These are phyloP conservation scores for Machimus atricapillus DNA, from an alignment of 2,888 invertebrate genomes.

Conservation along the genomic window DNA sequence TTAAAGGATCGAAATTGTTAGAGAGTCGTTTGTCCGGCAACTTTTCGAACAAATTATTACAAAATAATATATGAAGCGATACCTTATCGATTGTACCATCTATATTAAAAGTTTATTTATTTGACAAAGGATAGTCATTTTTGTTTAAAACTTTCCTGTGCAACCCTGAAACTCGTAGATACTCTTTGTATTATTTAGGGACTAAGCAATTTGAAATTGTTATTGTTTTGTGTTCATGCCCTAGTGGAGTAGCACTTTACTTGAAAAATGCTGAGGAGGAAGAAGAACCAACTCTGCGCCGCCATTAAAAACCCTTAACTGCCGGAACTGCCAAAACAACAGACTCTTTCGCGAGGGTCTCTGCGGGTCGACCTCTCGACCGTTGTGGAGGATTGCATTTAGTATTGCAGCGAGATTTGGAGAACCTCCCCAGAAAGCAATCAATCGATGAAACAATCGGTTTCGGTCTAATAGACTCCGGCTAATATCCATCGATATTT, in stretches of 20 bases:
- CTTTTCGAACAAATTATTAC: no score
- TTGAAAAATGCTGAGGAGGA: not conserved
- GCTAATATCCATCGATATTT: slow-evolving; percentile 2
- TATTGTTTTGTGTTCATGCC: no score
- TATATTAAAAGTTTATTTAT: no score
- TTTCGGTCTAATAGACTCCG: slow-evolving; percentile 23
- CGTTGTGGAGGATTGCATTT: not conserved
- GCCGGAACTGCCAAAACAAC: not conserved
- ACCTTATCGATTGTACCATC: no score
- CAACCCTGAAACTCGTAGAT: no score
- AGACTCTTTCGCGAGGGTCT: not conserved
- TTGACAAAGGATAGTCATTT: no score
- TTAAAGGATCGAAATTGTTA: no score
- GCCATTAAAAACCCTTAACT: not conserved
- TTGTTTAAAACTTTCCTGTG: no score
- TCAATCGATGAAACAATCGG: slow-evolving; percentile 35
- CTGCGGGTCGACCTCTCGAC: not conserved
- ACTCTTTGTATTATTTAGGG: no score
- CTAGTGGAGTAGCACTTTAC: not conserved
- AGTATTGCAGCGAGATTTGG: not conserved
- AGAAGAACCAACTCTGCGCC: not conserved
- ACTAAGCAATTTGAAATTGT: no score
- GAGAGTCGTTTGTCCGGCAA: no score
- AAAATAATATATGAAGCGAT: no score
- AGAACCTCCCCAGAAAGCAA: slow-evolving; percentile 3